Evolutionary conservation across 2,888 invertebrate genomes (phyloP).

Genomic region (Rotaria magnacalcarata): DNA sequence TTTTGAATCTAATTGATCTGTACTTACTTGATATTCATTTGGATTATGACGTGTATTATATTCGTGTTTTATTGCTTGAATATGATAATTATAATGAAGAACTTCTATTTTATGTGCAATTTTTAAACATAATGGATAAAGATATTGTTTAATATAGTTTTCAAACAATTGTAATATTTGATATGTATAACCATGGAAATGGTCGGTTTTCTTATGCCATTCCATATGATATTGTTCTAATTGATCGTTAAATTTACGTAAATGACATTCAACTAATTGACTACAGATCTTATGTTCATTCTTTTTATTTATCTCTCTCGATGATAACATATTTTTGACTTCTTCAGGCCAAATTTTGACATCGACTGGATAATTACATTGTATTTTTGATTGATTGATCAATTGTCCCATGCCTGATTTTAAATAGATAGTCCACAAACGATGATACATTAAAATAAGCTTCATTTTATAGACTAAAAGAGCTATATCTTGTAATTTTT

Average conservation of each 20-base stretch:
- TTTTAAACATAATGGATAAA: not conserved
- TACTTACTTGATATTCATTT: not conserved
- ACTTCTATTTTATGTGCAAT: not conserved
- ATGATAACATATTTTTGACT: too few relatives aligned
- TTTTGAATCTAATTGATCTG: too few relatives aligned
- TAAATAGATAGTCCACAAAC: not conserved
- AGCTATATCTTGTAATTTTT: not conserved
- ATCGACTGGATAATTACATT: not conserved
- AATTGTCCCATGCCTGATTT: not conserved
- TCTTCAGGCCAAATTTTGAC: not conserved
- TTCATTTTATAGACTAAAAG: not conserved
- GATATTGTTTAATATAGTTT: not conserved
- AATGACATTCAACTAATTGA: too few relatives aligned
- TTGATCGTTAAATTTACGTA: not conserved
- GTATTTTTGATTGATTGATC: not conserved
- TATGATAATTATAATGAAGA: not conserved
- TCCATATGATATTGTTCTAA: not conserved
- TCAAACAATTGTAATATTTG: not conserved
- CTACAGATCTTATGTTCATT: not conserved
- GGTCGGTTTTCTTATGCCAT: not conserved
- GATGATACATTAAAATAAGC: not conserved
- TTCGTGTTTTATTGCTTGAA: not conserved
- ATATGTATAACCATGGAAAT: not conserved
- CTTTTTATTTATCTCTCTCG: not conserved
- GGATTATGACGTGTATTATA: not conserved